Evolutionary conservation across 2,113 vertebrate genomes (phyloP).

Genomic region (Garra rufa): DNA sequence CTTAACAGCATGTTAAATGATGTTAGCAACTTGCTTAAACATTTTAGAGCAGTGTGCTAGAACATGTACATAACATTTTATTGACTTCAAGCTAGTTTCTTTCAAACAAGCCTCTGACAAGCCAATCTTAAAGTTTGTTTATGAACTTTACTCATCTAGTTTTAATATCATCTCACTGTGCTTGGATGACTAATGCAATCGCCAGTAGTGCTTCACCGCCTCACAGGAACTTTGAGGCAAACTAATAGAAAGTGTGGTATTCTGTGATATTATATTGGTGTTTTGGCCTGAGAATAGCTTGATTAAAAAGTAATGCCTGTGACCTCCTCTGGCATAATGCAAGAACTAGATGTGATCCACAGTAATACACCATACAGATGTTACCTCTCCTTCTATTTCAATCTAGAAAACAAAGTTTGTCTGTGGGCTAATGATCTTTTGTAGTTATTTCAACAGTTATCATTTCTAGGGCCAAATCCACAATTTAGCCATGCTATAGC

Average conservation of each 20-base stretch:
- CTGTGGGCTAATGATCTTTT: not conserved
- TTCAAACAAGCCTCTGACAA: too few species aligned
- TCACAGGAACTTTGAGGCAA: not conserved
- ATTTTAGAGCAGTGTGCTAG: too few species aligned
- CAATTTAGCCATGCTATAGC: not conserved
- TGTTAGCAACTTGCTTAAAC: too few species aligned
- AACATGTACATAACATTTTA: too few species aligned
- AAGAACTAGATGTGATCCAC: not conserved
- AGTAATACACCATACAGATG: not conserved
- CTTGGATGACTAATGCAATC: not conserved
- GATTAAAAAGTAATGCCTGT: conserved; percentile 18
- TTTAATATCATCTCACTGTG: too few species aligned
- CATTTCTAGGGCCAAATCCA: not conserved
- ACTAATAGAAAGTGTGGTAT: conserved; percentile 21
- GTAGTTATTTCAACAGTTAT: not conserved
- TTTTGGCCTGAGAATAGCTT: not conserved
- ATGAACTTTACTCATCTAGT: not conserved
- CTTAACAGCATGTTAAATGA: too few species aligned
- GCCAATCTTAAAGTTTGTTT: too few species aligned
- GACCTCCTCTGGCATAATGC: not conserved
- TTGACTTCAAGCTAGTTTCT: too few species aligned
- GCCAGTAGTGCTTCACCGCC: not conserved
- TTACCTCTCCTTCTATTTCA: not conserved
- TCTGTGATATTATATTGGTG: conserved; percentile 6
- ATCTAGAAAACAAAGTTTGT: not conserved